Percentiles rank a stretch among this genome's conserved stretches.
Evolutionary conservation across 2,888 invertebrate species (phyloP).

Genomic region (Dione vanillae): DNA sequence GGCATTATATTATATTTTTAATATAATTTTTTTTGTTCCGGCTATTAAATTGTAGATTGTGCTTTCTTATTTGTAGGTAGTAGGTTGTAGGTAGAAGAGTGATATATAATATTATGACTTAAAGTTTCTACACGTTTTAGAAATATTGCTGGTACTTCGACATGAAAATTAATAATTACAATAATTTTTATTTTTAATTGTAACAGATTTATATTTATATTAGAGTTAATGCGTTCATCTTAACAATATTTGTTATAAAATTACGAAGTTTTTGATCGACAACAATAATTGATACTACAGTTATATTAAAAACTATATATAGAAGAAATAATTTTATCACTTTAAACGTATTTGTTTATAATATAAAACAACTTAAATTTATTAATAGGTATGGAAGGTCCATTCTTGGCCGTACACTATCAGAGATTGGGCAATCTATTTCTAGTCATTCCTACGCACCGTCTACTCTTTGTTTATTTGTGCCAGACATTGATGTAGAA

Average conservation of each 20-base stretch:
- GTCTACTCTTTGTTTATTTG: slow-evolving; percentile 69
- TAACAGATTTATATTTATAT: too few species aligned
- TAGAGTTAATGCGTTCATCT: too few species aligned
- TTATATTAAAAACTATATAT: too few species aligned
- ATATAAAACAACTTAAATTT: too few species aligned
- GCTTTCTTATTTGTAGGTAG: neutral
- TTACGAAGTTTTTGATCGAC: too few species aligned
- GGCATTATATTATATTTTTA: too few species aligned
- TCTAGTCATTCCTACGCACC: slow-evolving; percentile 67
- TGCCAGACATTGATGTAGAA: slow-evolving; percentile 59
- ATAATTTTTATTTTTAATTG: too few species aligned
- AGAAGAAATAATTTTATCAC: too few species aligned
- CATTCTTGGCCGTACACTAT: slow-evolving; percentile 39
- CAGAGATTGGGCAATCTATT: slow-evolving; percentile 56
- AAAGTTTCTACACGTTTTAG: neutral
- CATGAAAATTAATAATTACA: too few species aligned
- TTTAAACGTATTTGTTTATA: too few species aligned
- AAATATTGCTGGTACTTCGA: neutral
- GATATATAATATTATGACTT: neutral
- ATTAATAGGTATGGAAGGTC: neutral
- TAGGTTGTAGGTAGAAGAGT: neutral
- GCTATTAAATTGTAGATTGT: neutral
- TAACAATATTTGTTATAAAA: too few species aligned
- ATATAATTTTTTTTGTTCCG: too few species aligned
- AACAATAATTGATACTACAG: neutral